phyloP scores from a whole-genome alignment of 2,113 vertebrate genomes.

The Ictidomys tridecemlineatus region DNA sequence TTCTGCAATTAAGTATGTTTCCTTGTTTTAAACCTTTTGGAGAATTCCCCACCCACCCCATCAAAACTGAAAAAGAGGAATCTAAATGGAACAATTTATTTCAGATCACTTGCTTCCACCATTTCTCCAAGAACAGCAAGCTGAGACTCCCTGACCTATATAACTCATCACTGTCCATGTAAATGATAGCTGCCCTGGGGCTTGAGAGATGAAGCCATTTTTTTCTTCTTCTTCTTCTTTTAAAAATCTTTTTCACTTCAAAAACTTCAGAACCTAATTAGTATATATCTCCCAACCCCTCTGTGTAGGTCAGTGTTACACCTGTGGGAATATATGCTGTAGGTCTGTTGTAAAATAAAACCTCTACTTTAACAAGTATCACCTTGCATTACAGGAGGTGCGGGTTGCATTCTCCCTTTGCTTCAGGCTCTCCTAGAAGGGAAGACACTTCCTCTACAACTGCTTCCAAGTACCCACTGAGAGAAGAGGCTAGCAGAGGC shows the following conservation, averaged over 20 bases:
- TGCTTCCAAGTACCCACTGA: background rate
- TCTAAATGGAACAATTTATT: slow-evolving; percentile 23
- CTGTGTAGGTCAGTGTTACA: background rate
- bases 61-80: background rate
- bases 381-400: slow-evolving; percentile 50
- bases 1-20: background rate
- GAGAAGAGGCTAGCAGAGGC: rapidly evolving
- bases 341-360: slow-evolving; percentile 77
- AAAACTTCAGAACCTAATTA: slow-evolving; percentile 69
- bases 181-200: background rate
- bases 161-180: slow-evolving; percentile 25
- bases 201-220: background rate
- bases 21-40: background rate
- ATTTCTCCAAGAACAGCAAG: background rate
- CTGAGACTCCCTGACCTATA: too few species aligned
- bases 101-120: background rate
- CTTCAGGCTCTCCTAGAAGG: background rate
- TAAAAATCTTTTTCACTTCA: slow-evolving; percentile 62
- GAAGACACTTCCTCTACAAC: background rate
- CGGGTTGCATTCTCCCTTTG: background rate
- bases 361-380: slow-evolving; percentile 62
- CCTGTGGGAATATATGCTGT: slow-evolving; percentile 66
- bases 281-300: slow-evolving; percentile 18
- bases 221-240: background rate
- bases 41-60: slow-evolving; percentile 13